Conservation (phyloP, 1,140 invertebrate genomes). For the Pogonognathellus flavescens region DNA sequence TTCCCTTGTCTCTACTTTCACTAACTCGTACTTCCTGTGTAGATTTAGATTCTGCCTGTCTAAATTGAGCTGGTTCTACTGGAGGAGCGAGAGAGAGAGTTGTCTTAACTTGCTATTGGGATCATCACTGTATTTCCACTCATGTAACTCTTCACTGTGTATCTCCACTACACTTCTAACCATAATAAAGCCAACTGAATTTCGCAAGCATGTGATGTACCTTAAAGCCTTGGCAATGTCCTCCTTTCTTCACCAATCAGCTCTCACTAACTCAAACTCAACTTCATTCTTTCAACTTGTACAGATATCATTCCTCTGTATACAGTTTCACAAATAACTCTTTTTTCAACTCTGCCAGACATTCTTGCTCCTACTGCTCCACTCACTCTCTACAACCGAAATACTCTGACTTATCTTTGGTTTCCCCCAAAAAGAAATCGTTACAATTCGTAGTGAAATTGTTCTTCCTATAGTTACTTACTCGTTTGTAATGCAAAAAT, state of each 20-base stretch:
- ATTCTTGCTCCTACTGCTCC: too few relatives aligned
- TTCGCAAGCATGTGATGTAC: neutral
- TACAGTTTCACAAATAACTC: too few relatives aligned
- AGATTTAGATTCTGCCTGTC: constrained; percentile 31
- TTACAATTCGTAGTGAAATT: too few relatives aligned
- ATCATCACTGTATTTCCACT: constrained; percentile 3
- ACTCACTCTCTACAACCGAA: too few relatives aligned
- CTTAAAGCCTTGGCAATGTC: constrained; percentile 5
- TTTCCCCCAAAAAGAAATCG: too few relatives aligned
- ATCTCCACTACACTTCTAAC: neutral
- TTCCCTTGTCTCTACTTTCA: constrained; percentile 24
- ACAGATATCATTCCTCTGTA: neutral
- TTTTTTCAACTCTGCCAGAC: too few relatives aligned
- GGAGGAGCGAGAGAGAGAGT: neutral
- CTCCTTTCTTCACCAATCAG: constrained; percentile 32
- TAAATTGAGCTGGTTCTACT: neutral
- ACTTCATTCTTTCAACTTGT: constrained; percentile 21
- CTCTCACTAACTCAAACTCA: constrained; percentile 42
- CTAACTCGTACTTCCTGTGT: constrained; percentile 45
- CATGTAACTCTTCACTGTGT: neutral
- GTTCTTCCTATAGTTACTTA: too few relatives aligned
- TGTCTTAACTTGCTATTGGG: constrained; percentile 7
- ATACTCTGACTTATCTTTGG: too few relatives aligned
- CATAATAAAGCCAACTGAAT: constrained; percentile 1
- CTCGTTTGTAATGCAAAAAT: too few relatives aligned